Conservation (phyloP, 2,797 vertebrate genomes). For the Chanos chanos region DNA sequence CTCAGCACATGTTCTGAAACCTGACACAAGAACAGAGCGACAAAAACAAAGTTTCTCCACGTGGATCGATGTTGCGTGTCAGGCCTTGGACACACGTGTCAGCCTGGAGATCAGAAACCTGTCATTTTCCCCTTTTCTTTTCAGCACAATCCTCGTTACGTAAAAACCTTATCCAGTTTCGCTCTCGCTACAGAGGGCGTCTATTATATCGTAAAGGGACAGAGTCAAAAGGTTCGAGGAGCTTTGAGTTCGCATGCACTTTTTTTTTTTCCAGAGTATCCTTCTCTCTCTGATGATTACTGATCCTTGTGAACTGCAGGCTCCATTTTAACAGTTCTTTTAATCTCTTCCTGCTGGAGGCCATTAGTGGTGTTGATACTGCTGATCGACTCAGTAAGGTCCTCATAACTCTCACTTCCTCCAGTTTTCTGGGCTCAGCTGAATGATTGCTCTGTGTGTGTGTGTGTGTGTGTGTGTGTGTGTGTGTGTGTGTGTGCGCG, state of each 20-base stretch:
- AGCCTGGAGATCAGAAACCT: too few species aligned
- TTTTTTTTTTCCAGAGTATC: not conserved
- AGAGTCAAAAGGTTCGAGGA: not conserved
- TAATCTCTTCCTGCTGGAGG: conserved; percentile 25
- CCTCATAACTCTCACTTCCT: not conserved
- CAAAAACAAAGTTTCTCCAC: too few species aligned
- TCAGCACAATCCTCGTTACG: too few species aligned
- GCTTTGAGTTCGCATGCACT: not conserved
- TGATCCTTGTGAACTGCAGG: not conserved
- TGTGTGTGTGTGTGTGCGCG: not conserved
- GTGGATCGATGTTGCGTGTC: too few species aligned
- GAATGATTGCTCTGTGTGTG: conserved; percentile 11
- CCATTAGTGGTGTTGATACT: not conserved
- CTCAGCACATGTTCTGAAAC: too few species aligned
- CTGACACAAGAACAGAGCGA: too few species aligned
- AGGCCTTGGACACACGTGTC: too few species aligned
- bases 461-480: not conserved
- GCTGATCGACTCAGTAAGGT: conserved; percentile 1
- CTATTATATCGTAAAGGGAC: not conserved
- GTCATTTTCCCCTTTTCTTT: too few species aligned
- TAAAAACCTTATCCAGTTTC: too few species aligned
- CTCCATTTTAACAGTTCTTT: not conserved
- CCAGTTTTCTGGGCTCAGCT: not conserved
- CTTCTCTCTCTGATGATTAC: too few species aligned
- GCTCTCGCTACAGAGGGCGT: too few species aligned